Percentiles rank a stretch among this genome's conserved stretches.
Conservation (phyloP, 2,797 vertebrate species). For the Premnoplex brunnescens region DNA sequence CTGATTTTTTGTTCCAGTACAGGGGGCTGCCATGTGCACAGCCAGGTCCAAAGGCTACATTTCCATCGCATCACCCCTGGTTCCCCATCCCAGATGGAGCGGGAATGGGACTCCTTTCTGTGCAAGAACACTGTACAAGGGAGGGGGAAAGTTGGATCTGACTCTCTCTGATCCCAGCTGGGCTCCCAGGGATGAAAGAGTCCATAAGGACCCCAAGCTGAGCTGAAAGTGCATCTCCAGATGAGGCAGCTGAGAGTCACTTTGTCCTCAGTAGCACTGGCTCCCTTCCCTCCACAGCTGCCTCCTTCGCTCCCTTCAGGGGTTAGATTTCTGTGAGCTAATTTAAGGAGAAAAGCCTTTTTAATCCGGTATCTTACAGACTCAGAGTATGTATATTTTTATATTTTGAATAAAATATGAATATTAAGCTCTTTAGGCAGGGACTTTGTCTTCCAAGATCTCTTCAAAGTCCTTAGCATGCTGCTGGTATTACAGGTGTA, state of each 20-base stretch:
- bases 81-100: fast-evolving
- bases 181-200: neutral
- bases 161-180: neutral
- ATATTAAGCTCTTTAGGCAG: slow-evolving; percentile 30
- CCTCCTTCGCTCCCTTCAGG: neutral
- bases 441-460: neutral
- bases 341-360: slow-evolving; percentile 55
- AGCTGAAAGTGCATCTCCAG: neutral
- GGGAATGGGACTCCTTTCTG: fast-evolving
- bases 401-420: slow-evolving; percentile 30
- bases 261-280: neutral
- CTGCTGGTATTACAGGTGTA: neutral
- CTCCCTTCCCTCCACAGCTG: slow-evolving; percentile 33
- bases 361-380: neutral
- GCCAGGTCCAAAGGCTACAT: neutral
- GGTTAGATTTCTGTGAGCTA: neutral
- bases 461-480: neutral
- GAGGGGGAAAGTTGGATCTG: fast-evolving
- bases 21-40: neutral
- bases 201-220: neutral
- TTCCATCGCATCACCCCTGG: fast-evolving
- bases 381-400: neutral
- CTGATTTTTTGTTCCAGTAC: neutral
- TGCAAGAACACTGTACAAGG: fast-evolving
- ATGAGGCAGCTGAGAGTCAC: neutral